Evolutionary conservation across 2,888 invertebrate genomes (phyloP), one percentile per base, ranked within the genome.

Genomic region (Agonopterix alstromeriana): DNA sequence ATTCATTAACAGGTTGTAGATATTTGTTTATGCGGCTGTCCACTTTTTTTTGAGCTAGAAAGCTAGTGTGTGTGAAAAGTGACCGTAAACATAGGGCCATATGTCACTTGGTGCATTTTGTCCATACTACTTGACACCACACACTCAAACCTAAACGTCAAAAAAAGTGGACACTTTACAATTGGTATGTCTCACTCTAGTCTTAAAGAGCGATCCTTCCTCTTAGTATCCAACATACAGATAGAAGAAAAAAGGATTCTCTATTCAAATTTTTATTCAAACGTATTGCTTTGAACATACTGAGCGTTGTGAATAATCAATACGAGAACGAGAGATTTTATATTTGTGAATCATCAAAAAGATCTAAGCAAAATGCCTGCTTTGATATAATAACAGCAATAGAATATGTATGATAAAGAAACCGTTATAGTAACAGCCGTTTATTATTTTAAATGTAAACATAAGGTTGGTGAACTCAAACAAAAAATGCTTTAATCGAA

Each of bases 401-500:
- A n/a, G 35, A 35, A 48, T 46, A 46, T 51, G 9, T 46, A 51
- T 48, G 43, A 41, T 46, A 43, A 46, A 43, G 48, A 43, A 43
- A 42, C 36, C 17, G 42, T 44, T 47, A 40, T 40, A 35, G 43
- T 35, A 50, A 35, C 48, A 43, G 48, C 50, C 45, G 53, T 43
- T 49, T 47, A 45, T 11, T 41, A 14, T 36, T 41, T 4, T 35
- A 27, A 38, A 43, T 17, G 38, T 51, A 50, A 50, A 50, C 36
- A 43, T 38, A 8, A 46, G 53, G 53, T 53, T 49, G 36, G 12
- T 49, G 53, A 53, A 50, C 50, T 48, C 48, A 42, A 45, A 42
- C 10, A 35, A 27, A 48, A 45, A 40, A 43, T 45, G 45, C 45
- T 45, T 45, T 27, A 27, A 27, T 27, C 27, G 27, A 27, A 27